Evolutionary conservation across 2,888 invertebrate species (phyloP), one percentile per base, ranked within the genome.

Genomic region (Molorchus minor): DNA sequence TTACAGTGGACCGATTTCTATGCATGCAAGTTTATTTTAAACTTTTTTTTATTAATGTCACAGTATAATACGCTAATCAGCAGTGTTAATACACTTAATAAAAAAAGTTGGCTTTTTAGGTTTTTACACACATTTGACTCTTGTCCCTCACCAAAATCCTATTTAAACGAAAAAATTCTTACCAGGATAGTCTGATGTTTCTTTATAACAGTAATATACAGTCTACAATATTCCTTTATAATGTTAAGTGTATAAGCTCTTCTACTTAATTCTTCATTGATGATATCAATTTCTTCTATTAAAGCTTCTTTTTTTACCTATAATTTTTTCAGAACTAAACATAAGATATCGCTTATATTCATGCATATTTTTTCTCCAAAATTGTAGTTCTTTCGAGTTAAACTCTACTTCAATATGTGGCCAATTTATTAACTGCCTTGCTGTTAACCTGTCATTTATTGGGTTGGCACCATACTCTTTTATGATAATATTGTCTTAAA

Each of bases 361-460:
- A 21, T 62, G 64, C 8, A 25, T 52, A 29, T 61, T 64, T 30
- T 44, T 59, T 46, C 64, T 57, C 33, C 59, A 62, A 45, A 64
- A 64, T 46, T 60, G 55, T 15, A 64, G 53, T 46, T 64, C 44
- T 15, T 57, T 54, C 1, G 57, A 60, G 4, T 49, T 49, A 41
- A 59, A 64, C 46, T 64, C 61, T 5, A 62, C 40, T 41, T 62
- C 64, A 15, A 60, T 47, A 25, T 30, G 49, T 33, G 64, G n/a
- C n/a, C n/a, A n/a, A n/a, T n/a, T n/a, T n/a, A 61, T 52, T n/a
- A 64, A 35, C 25, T 64, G 64, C 41, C 44, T 56, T 43, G 46
- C 43, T 12, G 53, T 55, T 19, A 64, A 47, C 12, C 16, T 40
- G 19, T 49, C 29, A 8, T 25, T 44, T 52, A 61, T 58, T 7